These are phyloP conservation scores for Dicrurus megarhynchus DNA, from an alignment of 2,113 vertebrate genomes.

Conservation along the genomic window DNA sequence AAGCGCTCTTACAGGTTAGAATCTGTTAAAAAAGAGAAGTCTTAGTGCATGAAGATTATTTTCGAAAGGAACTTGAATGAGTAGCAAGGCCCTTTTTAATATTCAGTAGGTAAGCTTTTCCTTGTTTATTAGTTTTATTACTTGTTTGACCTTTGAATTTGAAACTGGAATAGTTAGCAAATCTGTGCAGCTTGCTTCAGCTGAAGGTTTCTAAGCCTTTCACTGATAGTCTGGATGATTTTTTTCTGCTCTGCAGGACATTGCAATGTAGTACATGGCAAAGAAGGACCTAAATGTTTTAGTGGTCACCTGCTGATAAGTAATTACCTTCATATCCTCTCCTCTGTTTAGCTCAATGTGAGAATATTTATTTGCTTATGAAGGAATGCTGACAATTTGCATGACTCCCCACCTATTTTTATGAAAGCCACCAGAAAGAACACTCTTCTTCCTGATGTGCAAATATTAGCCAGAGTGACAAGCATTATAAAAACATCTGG, in stretches of 20 bases:
- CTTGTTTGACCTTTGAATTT: conserved; percentile 20
- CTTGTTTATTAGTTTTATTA: conserved; percentile 18
- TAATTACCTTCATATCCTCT: conserved; percentile 34
- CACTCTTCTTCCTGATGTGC: not conserved
- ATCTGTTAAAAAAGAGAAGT: not conserved
- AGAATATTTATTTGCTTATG: conserved; percentile 31
- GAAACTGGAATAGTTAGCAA: conserved; percentile 6
- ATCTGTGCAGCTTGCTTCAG: not conserved
- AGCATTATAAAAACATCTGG: not conserved
- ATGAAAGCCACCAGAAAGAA: not conserved
- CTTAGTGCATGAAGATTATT: not conserved
- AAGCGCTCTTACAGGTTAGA: fast-evolving
- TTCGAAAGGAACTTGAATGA: not conserved
- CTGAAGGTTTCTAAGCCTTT: not conserved
- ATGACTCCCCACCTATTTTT: not conserved
- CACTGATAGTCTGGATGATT: not conserved
- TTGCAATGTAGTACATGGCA: not conserved
- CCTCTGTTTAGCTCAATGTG: not conserved
- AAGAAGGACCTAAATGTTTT: conserved; percentile 26
- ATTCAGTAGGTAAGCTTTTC: not conserved
- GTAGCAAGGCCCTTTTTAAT: not conserved
- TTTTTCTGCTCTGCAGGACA: not conserved
- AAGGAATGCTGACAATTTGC: not conserved
- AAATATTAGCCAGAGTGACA: not conserved
- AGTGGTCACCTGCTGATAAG: conserved; percentile 3